These are phyloP conservation scores for Elephantulus edwardii DNA, from an alignment of 2,113 vertebrate genomes.

Conservation along the genomic window DNA sequence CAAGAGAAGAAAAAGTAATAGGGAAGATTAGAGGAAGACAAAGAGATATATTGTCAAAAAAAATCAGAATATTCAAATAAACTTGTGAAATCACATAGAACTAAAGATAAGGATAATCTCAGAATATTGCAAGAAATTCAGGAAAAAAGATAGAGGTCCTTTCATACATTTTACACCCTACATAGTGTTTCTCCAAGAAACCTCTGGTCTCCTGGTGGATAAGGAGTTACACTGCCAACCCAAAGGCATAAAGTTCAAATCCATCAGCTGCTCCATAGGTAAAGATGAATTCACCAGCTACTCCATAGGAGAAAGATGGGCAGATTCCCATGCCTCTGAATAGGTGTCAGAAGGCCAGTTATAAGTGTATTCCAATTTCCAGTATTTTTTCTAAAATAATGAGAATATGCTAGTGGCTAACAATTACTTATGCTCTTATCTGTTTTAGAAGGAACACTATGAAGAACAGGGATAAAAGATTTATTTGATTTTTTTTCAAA, in stretches of 20 bases:
- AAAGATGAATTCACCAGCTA: too few relatives aligned
- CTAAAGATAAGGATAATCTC: background rate
- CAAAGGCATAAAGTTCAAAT: too few relatives aligned
- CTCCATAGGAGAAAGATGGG: too few relatives aligned
- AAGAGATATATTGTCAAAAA: background rate
- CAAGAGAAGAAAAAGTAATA: background rate
- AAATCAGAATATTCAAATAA: background rate
- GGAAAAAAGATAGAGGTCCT: background rate
- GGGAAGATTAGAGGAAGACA: background rate
- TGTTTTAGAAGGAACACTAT: background rate
- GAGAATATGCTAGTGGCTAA: background rate
- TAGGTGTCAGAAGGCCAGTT: too few relatives aligned
- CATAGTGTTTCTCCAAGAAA: too few relatives aligned
- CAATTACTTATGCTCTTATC: background rate
- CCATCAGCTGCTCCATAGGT: too few relatives aligned
- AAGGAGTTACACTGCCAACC: too few relatives aligned
- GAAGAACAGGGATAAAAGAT: background rate
- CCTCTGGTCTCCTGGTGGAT: too few relatives aligned
- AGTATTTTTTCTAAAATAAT: background rate
- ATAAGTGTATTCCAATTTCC: too few relatives aligned
- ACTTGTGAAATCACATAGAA: background rate
- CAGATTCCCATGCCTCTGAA: too few relatives aligned
- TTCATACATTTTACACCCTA: background rate
- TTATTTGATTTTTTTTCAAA: background rate
- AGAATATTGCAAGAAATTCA: background rate